A percentile compares a stretch with the other conserved stretches of the same genome.
Evolutionary conservation across 2,113 vertebrate genomes (phyloP).

Genomic region (Prietella phreatophila): DNA sequence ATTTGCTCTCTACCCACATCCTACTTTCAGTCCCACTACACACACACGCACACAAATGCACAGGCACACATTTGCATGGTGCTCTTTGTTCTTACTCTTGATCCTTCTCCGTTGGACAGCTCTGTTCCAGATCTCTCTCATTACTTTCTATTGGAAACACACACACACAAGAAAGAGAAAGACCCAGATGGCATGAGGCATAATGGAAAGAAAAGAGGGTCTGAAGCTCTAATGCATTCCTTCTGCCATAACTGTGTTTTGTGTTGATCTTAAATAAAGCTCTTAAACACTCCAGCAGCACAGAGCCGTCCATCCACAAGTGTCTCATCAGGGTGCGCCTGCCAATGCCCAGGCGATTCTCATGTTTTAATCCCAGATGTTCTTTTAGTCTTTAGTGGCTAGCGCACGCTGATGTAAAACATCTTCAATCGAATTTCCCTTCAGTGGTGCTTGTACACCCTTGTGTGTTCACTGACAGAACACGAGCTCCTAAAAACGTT

Average conservation of each 20-base stretch:
- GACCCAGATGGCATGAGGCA: not conserved
- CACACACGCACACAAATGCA: slow-evolving; percentile 42
- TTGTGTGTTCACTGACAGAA: not conserved
- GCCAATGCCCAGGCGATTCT: slow-evolving; percentile 3
- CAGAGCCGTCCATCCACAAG: not conserved
- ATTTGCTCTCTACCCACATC: slow-evolving; percentile 41
- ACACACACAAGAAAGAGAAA: slow-evolving; percentile 36
- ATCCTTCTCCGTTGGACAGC: slow-evolving; percentile 55
- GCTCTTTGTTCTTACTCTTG: slow-evolving; percentile 55
- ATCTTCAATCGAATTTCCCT: not conserved
- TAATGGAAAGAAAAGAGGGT: slow-evolving; percentile 4
- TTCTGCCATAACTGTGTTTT: slow-evolving; percentile 4
- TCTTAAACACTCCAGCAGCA: slow-evolving; percentile 14
- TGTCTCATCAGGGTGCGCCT: not conserved
- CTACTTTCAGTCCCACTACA: slow-evolving; percentile 52
- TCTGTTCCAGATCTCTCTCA: slow-evolving; percentile 50
- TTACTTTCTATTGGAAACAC: slow-evolving; percentile 45
- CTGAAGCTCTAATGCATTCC: slow-evolving; percentile 5
- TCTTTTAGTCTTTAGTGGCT: not conserved
- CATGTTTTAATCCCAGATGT: not conserved
- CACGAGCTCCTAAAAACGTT: not conserved
- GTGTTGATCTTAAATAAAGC: slow-evolving; percentile 25
- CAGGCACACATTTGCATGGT: slow-evolving; percentile 59
- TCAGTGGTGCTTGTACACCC: not conserved
- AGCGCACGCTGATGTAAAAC: too few species aligned